phyloP scores from a whole-genome alignment of 2,113 vertebrate species.

The Oryzias woworae region DNA sequence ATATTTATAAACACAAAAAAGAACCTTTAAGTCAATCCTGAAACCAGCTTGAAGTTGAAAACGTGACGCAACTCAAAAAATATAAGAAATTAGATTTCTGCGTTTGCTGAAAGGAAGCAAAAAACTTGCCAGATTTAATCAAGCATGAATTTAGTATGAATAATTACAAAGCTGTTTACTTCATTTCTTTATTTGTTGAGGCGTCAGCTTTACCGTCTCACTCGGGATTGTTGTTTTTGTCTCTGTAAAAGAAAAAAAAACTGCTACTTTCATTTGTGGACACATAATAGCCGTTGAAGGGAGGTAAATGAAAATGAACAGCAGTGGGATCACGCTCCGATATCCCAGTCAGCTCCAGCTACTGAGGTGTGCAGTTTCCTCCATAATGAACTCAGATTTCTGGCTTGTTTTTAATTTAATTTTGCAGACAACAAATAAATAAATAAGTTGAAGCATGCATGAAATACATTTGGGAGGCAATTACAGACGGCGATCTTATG shows the following conservation, averaged over 20 bases:
- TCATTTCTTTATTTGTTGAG: too few species aligned
- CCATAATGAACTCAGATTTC: slow-evolving; percentile 43
- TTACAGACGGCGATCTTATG: slow-evolving; percentile 57
- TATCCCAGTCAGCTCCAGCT: slow-evolving; percentile 24
- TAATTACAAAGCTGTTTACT: too few species aligned
- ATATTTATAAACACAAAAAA: too few species aligned
- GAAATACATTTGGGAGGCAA: slow-evolving; percentile 59
- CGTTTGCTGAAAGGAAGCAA: too few species aligned
- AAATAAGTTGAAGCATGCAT: slow-evolving; percentile 15
- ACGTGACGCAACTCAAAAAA: too few species aligned
- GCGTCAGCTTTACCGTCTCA: too few species aligned
- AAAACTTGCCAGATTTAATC: too few species aligned
- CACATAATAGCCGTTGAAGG: slow-evolving; percentile 17
- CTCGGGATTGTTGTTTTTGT: background rate
- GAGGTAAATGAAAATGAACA: slow-evolving; percentile 25
- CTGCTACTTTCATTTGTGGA: slow-evolving; percentile 4
- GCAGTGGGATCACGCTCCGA: slow-evolving; percentile 23
- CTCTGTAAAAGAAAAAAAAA: background rate
- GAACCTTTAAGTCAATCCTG: too few species aligned
- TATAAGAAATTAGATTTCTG: too few species aligned
- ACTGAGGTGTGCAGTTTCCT: slow-evolving; percentile 38
- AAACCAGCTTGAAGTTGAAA: too few species aligned
- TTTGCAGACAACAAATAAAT: background rate
- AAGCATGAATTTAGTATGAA: too few species aligned
- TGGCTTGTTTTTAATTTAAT: background rate